Evolutionary conservation across 2,113 vertebrate genomes (phyloP).

Genomic region (Calonectris borealis): DNA sequence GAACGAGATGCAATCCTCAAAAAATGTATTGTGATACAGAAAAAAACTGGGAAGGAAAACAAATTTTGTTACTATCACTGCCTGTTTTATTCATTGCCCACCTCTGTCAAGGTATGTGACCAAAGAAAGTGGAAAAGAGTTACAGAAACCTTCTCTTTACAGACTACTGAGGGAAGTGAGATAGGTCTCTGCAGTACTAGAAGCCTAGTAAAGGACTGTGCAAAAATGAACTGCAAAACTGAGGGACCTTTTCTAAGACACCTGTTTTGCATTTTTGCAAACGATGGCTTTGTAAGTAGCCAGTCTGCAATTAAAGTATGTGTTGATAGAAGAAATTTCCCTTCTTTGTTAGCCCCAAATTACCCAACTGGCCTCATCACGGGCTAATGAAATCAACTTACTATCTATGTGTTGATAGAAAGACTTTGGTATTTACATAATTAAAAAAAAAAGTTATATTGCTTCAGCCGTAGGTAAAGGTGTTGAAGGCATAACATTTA

Average conservation of each 20-base stretch:
- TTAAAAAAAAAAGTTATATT: neutral
- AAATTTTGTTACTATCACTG: neutral
- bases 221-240: neutral
- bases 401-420: neutral
- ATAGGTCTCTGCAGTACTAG: neutral
- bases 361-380: neutral
- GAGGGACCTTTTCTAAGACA: neutral
- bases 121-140: neutral
- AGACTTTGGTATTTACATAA: neutral
- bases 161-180: neutral
- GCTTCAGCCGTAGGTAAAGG: neutral
- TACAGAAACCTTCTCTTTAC: neutral
- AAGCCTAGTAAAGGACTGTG: neutral
- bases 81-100: neutral
- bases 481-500: neutral
- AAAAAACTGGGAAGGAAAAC: neutral
- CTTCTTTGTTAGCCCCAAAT: neutral
- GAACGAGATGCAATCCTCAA: neutral
- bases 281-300: neutral
- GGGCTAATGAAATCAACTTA: neutral
- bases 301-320: neutral
- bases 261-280: neutral
- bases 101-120: neutral
- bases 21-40: neutral
- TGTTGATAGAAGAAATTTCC: neutral